phyloP scores from a whole-genome alignment of 2,797 vertebrate species.

The Schizothorax lantsangensis region DNA sequence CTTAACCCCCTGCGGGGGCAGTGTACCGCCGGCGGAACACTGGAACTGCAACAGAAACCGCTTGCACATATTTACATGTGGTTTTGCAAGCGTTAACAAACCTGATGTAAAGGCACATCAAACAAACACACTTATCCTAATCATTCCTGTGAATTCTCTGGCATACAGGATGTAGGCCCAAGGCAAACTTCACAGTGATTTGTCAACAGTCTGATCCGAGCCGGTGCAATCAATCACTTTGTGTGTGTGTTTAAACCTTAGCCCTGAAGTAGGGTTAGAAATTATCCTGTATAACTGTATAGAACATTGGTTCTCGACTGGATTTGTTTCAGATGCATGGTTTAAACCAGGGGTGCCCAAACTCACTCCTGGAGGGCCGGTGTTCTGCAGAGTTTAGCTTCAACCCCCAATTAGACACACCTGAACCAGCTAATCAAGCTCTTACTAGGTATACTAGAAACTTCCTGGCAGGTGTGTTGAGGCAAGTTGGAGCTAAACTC shows the following conservation, averaged over 20 bases:
- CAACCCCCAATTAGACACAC: too few species aligned
- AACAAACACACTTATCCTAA: not conserved
- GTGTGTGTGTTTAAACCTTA: conserved; percentile 8
- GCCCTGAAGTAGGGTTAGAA: not conserved
- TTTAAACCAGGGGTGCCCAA: too few species aligned
- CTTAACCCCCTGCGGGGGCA: too few species aligned
- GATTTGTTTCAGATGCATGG: not conserved
- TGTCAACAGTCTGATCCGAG: not conserved
- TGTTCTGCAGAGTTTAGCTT: too few species aligned
- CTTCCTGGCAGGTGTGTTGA: too few species aligned
- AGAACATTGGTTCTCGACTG: not conserved
- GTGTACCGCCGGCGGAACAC: too few species aligned
- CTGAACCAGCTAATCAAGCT: too few species aligned
- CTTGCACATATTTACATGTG: not conserved
- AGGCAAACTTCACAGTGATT: conserved; percentile 5
- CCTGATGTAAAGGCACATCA: not conserved
- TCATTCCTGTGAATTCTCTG: not conserved
- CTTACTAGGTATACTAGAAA: too few species aligned
- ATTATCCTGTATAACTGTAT: not conserved
- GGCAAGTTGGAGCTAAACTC: too few species aligned
- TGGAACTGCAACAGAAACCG: too few species aligned
- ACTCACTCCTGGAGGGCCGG: too few species aligned
- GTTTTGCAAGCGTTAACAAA: not conserved
- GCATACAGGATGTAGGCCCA: not conserved
- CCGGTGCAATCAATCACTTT: not conserved